A percentile compares a stretch with the other conserved stretches of the same genome.
Evolutionary conservation across 2,113 vertebrate genomes (phyloP).

Genomic region (human): GRCh38 chr5:156763501-156764000

Average conservation of each 20-base stretch:
- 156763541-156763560: not conserved
- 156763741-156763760: not conserved
- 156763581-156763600: no score
- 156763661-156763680: not conserved
- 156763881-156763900: not conserved
- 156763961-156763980: constrained; percentile 5
- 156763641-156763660: not conserved
- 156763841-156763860: not conserved
- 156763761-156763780: not conserved
- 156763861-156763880: not conserved
- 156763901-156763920: not conserved
- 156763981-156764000: constrained; percentile 1
- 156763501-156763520: not conserved
- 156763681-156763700: not conserved
- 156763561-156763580: not conserved
- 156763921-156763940: not conserved
- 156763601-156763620: not conserved
- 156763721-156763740: not conserved
- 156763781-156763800: not conserved
- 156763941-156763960: not conserved
- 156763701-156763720: not conserved
- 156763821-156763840: not conserved
- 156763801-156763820: not conserved
- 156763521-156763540: not conserved
- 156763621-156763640: not conserved